Percentiles rank a stretch among this genome's conserved stretches.
Evolutionary conservation across 1,140 invertebrate species (phyloP).

Genomic region (Heliconius eleuchia): DNA sequence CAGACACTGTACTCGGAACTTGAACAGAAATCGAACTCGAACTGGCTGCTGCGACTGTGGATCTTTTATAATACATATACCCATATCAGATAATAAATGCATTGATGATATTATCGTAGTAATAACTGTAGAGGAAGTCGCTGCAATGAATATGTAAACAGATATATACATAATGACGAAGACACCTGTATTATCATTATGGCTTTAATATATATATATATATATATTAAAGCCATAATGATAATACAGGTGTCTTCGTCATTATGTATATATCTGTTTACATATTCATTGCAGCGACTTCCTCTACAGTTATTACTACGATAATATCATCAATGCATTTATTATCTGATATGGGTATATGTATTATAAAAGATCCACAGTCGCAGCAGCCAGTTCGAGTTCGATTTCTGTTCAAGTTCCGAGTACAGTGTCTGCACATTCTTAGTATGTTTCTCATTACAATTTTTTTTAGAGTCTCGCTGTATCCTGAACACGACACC

Average conservation of each 20-base stretch:
- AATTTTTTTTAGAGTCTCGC: too few relatives aligned
- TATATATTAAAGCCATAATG: neutral
- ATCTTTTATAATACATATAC: too few relatives aligned
- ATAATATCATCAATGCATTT: conserved; percentile 18
- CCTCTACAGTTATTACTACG: conserved; percentile 26
- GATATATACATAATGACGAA: neutral
- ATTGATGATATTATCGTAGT: conserved; percentile 11
- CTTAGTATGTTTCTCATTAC: too few relatives aligned
- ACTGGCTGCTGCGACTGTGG: neutral
- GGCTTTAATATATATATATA: neutral
- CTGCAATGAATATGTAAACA: conserved; percentile 23
- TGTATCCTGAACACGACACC: too few relatives aligned
- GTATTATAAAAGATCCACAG: too few relatives aligned
- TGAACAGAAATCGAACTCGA: neutral
- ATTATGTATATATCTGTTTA: neutral
- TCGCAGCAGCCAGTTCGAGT: neutral
- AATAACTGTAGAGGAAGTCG: conserved; percentile 34
- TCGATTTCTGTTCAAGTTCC: neutral
- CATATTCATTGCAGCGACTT: conserved; percentile 33
- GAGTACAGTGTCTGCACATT: too few relatives aligned
- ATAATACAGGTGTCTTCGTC: neutral
- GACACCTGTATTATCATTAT: neutral
- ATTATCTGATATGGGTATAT: neutral
- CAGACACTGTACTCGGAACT: too few relatives aligned
- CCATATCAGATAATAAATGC: conserved; percentile 15